Conservation (phyloP, 2,113 vertebrate genomes). For the Aphyosemion australe region DNA sequence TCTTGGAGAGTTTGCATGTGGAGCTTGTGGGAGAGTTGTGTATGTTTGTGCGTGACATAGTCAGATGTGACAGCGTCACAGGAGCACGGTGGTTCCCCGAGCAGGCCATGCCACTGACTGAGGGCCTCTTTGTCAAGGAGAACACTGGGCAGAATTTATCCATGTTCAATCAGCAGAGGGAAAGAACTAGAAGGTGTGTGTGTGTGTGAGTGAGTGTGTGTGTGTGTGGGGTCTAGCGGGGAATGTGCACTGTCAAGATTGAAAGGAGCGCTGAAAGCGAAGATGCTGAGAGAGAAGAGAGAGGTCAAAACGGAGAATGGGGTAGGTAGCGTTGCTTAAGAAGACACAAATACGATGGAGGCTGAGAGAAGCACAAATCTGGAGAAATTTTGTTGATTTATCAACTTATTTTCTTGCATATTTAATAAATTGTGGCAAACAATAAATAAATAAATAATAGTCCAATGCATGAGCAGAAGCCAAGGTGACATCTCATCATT, state of each 20-base stretch:
- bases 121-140: conserved; percentile 72
- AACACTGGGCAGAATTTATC: conserved; percentile 63
- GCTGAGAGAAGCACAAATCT: conserved; percentile 21
- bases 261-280: conserved; percentile 47
- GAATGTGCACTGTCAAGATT: conserved; percentile 52
- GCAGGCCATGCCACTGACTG: conserved; percentile 66
- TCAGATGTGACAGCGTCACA: conserved; percentile 65
- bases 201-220: background rate
- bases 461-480: background rate
- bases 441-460: background rate
- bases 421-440: background rate
- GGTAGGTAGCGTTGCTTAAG: conserved; percentile 42
- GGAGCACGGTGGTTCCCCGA: conserved; percentile 58
- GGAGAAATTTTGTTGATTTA: background rate
- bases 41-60: conserved; percentile 50
- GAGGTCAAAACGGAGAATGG: conserved; percentile 53
- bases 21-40: conserved; percentile 6
- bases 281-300: conserved; percentile 45
- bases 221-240: conserved; percentile 25
- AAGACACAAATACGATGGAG: conserved; percentile 39
- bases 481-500: background rate
- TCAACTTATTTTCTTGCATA: background rate
- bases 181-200: background rate
- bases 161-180: conserved; percentile 50
- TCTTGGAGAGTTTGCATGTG: conserved; percentile 35